phyloP scores from a whole-genome alignment of 1,140 invertebrate species.

The Conus ventricosus region DNA sequence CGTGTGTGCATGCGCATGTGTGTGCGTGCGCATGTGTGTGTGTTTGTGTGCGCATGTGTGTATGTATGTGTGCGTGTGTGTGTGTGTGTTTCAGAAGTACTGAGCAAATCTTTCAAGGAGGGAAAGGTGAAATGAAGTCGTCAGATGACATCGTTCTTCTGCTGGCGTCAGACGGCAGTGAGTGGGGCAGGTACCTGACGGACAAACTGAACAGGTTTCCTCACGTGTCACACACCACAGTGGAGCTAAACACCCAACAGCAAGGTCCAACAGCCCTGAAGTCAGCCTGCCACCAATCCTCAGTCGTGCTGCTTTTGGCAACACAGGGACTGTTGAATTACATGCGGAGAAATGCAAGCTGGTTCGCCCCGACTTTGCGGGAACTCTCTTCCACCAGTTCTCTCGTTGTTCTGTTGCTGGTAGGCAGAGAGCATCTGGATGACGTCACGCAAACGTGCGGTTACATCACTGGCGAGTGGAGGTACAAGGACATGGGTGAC shows the following conservation, averaged over 20 bases:
- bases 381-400: constrained; percentile 5
- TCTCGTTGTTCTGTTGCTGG: background rate
- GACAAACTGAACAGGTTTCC: constrained; percentile 10
- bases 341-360: constrained; percentile 20
- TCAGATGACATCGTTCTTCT: background rate
- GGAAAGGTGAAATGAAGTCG: background rate
- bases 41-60: too few species aligned
- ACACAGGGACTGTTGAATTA: constrained; percentile 20
- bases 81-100: background rate
- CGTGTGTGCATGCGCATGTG: too few species aligned
- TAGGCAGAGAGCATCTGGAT: background rate
- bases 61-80: too few species aligned
- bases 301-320: constrained; percentile 26
- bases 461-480: constrained; percentile 16
- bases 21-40: too few species aligned
- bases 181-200: constrained; percentile 17
- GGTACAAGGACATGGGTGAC: background rate
- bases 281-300: background rate
- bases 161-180: constrained; percentile 25
- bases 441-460: background rate
- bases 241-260: constrained; percentile 17
- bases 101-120: background rate
- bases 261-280: constrained; percentile 30
- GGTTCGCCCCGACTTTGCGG: constrained; percentile 30
- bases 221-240: background rate